These are phyloP conservation scores for Ichneumoninae sp. DNA, from an alignment of 2,888 invertebrate genomes.

Conservation along the genomic window DNA sequence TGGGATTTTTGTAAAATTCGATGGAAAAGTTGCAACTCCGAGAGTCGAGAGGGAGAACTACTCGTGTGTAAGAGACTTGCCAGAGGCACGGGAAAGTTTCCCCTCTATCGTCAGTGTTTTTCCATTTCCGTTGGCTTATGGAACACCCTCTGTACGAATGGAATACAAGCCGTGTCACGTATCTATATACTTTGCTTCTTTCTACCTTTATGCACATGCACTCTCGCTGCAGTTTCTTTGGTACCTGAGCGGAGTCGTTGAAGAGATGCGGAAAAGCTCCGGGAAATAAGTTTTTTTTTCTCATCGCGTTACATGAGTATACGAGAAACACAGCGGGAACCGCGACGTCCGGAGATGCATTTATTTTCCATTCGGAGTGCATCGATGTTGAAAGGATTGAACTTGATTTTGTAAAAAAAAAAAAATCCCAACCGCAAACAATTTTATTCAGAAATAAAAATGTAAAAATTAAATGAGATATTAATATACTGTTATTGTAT, in stretches of 20 bases:
- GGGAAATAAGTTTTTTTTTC: neutral
- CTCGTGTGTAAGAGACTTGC: neutral
- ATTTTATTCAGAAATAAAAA: neutral
- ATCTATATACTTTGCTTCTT: slow-evolving; percentile 17
- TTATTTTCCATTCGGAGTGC: neutral
- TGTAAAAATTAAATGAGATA: neutral
- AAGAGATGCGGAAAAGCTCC: slow-evolving; percentile 12
- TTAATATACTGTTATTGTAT: neutral
- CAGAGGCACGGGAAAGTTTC: slow-evolving; percentile 10
- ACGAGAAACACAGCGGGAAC: neutral
- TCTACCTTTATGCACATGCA: slow-evolving; percentile 14
- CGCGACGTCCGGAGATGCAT: neutral
- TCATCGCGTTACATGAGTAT: neutral
- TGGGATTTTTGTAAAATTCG: neutral
- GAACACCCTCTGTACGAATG: neutral
- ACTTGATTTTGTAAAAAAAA: neutral
- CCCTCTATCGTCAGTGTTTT: slow-evolving; percentile 9
- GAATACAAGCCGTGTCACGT: slow-evolving; percentile 3
- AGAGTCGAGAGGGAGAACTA: neutral
- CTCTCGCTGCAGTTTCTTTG: slow-evolving; percentile 1
- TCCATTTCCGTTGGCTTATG: slow-evolving; percentile 21
- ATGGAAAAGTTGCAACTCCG: neutral
- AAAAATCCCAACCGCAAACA: neutral
- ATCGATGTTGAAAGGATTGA: neutral
- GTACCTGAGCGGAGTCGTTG: slow-evolving; percentile 7